phyloP scores from a whole-genome alignment of 2,888 invertebrate genomes.

The Lithodes maja region DNA sequence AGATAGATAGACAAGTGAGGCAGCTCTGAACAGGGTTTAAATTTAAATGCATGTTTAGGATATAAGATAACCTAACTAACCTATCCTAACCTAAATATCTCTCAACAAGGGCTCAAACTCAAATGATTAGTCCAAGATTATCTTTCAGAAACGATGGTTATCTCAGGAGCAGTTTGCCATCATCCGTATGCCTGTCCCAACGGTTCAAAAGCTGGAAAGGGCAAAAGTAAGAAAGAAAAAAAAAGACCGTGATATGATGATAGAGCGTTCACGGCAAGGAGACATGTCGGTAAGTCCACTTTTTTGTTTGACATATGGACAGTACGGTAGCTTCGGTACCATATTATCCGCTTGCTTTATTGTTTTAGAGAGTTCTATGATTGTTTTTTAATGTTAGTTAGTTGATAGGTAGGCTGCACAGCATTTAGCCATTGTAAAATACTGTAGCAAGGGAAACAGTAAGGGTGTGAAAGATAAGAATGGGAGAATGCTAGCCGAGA shows the following conservation, averaged over 20 bases:
- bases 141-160: conserved; percentile 38
- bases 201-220: conserved; percentile 13
- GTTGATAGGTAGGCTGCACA: not conserved
- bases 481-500: too few species aligned
- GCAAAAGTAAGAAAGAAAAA: conserved; percentile 23
- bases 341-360: too few species aligned
- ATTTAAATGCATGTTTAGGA: too few species aligned
- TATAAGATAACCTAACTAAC: too few species aligned
- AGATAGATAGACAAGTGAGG: too few species aligned
- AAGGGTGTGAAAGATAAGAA: not conserved
- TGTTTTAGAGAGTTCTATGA: too few species aligned
- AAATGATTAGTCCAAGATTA: too few species aligned
- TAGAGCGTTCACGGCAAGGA: conserved; percentile 21
- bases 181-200: conserved; percentile 22
- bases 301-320: not conserved
- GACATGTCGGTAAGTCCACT: conserved; percentile 26
- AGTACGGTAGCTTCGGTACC: not conserved
- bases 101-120: too few species aligned
- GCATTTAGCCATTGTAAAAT: not conserved
- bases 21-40: too few species aligned
- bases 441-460: not conserved
- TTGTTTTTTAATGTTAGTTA: too few species aligned
- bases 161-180: conserved; percentile 23
- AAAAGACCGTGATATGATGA: not conserved
- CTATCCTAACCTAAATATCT: too few species aligned